These are phyloP conservation scores for Oncopodura yosiiana DNA, from an alignment of 1,140 invertebrate genomes.

Conservation along the genomic window DNA sequence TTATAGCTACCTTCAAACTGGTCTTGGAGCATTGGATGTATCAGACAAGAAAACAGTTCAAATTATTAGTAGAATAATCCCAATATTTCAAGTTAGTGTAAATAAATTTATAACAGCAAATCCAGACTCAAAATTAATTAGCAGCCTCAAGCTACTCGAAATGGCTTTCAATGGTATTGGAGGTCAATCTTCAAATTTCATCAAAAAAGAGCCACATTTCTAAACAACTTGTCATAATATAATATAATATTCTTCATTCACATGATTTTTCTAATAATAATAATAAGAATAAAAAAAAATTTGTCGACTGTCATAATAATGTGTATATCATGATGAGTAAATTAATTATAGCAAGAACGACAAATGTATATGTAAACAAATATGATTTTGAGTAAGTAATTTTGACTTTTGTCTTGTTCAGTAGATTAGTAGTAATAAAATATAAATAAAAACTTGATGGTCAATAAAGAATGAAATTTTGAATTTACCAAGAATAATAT, in stretches of 20 bases:
- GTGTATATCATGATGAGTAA: background rate
- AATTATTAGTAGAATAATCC: slow-evolving; percentile 26
- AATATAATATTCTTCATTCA: background rate
- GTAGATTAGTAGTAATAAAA: too few species aligned
- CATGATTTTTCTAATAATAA: background rate
- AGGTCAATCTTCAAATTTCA: slow-evolving; percentile 4
- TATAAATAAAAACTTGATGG: too few species aligned
- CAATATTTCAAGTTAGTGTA: slow-evolving; percentile 27
- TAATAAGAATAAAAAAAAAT: background rate
- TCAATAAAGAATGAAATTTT: too few species aligned
- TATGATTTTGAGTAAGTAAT: too few species aligned
- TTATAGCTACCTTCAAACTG: slow-evolving; percentile 27
- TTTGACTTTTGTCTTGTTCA: too few species aligned
- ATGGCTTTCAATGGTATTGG: slow-evolving; percentile 27
- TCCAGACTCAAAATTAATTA: slow-evolving; percentile 25
- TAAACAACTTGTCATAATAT: background rate
- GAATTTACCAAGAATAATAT: too few species aligned
- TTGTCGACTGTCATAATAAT: background rate
- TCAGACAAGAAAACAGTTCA: slow-evolving; percentile 17
- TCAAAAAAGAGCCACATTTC: background rate
- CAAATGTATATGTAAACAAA: slow-evolving; percentile 1
- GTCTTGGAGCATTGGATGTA: slow-evolving; percentile 15
- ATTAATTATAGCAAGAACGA: background rate
- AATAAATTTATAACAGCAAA: slow-evolving; percentile 12
- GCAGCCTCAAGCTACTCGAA: slow-evolving; percentile 26